A percentile compares a stretch with the other conserved stretches of the same genome.
Conservation (phyloP, 2,797 vertebrate species). For the Mormyrops attenuatus region DNA sequence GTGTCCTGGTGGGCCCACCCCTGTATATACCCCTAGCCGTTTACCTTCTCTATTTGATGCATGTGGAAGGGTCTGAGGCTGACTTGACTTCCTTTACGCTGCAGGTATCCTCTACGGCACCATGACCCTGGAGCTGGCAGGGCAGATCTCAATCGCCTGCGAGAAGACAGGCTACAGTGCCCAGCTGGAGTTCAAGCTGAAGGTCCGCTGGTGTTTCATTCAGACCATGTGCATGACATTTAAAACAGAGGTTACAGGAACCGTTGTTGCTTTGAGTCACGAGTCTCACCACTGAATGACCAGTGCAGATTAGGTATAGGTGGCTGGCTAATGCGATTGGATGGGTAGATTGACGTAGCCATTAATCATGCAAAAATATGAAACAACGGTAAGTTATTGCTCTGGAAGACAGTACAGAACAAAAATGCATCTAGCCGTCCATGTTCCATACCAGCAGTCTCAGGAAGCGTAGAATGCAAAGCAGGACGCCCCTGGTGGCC, state of each 20-base stretch:
- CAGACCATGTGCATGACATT: not conserved
- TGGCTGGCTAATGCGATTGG: not conserved
- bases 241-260: not conserved
- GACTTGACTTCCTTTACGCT: not conserved
- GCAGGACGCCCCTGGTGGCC: not conserved
- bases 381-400: not conserved
- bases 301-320: not conserved
- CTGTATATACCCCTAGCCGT: not conserved
- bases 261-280: not conserved
- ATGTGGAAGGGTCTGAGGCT: not conserved
- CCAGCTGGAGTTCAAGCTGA: conserved; percentile 93
- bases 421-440: not conserved
- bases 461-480: not conserved
- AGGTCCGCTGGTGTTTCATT: conserved; percentile 57
- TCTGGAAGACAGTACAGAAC: not conserved
- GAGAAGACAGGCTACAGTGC: conserved; percentile 97
- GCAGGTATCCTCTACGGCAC: conserved; percentile 94
- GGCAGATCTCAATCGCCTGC: conserved; percentile 82
- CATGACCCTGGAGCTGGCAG: conserved; percentile 93
- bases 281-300: not conserved
- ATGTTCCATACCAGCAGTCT: not conserved
- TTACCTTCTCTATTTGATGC: not conserved
- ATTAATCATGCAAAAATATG: not conserved
- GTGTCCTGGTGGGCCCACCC: not conserved
- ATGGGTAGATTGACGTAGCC: not conserved